Evolutionary conservation across 2,113 vertebrate species (phyloP).

Genomic region (Corythoichthys haematopterus): DNA sequence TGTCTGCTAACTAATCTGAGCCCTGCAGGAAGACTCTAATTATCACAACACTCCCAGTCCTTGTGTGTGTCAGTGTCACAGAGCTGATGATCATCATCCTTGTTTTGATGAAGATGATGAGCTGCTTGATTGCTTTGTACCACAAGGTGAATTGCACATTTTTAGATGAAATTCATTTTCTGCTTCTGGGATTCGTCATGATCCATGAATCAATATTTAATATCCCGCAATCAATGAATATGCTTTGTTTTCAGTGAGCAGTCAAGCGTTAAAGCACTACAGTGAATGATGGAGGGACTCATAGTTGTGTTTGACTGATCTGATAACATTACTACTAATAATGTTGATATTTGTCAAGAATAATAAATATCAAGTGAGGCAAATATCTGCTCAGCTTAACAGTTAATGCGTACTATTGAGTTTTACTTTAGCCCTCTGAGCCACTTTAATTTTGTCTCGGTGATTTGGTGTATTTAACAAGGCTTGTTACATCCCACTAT

Average conservation of each 20-base stretch:
- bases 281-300: constrained; percentile 26
- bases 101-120: constrained; percentile 51
- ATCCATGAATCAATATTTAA: constrained; percentile 71
- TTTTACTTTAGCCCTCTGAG: not conserved
- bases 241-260: constrained; percentile 47
- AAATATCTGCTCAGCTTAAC: not conserved
- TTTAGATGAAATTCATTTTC: constrained; percentile 61
- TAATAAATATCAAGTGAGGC: not conserved
- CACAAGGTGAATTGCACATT: constrained; percentile 56
- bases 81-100: constrained; percentile 47
- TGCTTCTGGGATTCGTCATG: constrained; percentile 51
- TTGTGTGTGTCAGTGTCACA: constrained; percentile 17
- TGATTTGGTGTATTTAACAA: not conserved
- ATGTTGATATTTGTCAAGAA: not conserved
- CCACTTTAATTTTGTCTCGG: not conserved
- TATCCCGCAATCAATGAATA: constrained; percentile 63
- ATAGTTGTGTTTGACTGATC: not conserved
- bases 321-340: not conserved
- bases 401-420: not conserved
- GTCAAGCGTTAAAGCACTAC: constrained; percentile 34
- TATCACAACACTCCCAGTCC: constrained; percentile 32
- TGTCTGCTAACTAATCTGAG: constrained; percentile 25
- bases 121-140: constrained; percentile 63
- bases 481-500: not conserved
- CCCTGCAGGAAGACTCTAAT: constrained; percentile 49